Conservation (phyloP, 2,888 invertebrate species). For the Petrolisthes cinctipes region DNA sequence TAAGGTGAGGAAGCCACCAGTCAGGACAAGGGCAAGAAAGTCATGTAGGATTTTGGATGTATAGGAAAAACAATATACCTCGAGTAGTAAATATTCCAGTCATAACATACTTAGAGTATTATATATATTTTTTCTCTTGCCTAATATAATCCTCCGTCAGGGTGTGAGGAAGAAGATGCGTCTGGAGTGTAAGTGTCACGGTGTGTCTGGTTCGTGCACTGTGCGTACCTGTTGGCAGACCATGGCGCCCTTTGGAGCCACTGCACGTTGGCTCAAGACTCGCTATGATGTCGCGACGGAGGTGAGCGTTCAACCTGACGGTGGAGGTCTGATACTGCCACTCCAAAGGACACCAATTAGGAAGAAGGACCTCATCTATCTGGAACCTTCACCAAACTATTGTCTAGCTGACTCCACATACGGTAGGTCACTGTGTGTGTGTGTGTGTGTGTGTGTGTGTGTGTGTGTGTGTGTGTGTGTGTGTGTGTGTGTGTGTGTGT, state of each 20-base stretch:
- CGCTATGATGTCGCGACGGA: slow-evolving; percentile 55
- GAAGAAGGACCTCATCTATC: slow-evolving; percentile 55
- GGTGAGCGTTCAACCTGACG: slow-evolving; percentile 52
- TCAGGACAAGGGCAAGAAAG: neutral
- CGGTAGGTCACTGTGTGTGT: slow-evolving; percentile 26
- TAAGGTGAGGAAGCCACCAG: slow-evolving; percentile 47
- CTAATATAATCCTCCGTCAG: neutral
- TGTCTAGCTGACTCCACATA: slow-evolving; percentile 44
- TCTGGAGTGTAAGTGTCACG: slow-evolving; percentile 90
- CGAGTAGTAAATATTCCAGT: too few relatives aligned
- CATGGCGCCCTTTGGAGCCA: slow-evolving; percentile 75
- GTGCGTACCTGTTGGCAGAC: slow-evolving; percentile 97
- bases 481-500: neutral
- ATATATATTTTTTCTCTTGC: neutral
- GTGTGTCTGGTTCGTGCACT: slow-evolving; percentile 94
- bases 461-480: neutral
- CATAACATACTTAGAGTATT: neutral
- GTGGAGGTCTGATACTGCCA: slow-evolving; percentile 36
- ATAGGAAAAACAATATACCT: neutral
- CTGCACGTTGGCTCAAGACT: slow-evolving; percentile 48
- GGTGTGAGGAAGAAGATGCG: slow-evolving; percentile 51
- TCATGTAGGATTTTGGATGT: neutral
- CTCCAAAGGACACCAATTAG: slow-evolving; percentile 27
- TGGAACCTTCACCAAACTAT: slow-evolving; percentile 55
- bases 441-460: neutral